Evolutionary conservation across 1,140 invertebrate species (phyloP).

Genomic region (Macrotrachela quadricornifera): DNA sequence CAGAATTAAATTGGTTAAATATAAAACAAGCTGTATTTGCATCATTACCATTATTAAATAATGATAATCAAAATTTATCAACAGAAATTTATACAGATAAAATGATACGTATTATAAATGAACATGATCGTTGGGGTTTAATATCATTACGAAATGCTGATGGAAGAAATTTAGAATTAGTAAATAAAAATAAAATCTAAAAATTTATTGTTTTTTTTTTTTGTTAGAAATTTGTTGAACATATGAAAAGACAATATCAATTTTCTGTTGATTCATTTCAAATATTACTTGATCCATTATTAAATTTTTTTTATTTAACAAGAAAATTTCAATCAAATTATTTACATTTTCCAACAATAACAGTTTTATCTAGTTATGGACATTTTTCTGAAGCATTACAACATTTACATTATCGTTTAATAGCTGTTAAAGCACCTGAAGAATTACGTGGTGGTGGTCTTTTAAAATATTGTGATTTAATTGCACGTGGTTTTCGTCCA

Average conservation of each 20-base stretch:
- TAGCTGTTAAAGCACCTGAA: conserved; percentile 81
- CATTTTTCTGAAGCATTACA: conserved; percentile 81
- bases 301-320: neutral
- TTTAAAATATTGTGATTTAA: conserved; percentile 85
- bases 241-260: neutral
- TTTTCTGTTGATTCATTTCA: neutral
- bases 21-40: too few species aligned
- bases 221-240: neutral
- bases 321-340: neutral
- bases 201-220: too few species aligned
- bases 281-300: neutral
- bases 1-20: too few species aligned
- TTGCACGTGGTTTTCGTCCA: conserved; percentile 71
- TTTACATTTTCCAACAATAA: neutral
- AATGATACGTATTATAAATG: too few species aligned
- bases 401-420: conserved; percentile 72
- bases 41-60: too few species aligned
- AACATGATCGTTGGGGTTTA: conserved; percentile 69
- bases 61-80: too few species aligned
- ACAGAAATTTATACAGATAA: too few species aligned
- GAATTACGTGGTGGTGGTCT: conserved; percentile 93
- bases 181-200: too few species aligned
- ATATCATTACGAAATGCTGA: conserved; percentile 78
- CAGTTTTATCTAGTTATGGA: conserved; percentile 88
- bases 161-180: conserved; percentile 56